Conservation (phyloP, 2,113 vertebrate species). For the Oriolus oriolus region DNA sequence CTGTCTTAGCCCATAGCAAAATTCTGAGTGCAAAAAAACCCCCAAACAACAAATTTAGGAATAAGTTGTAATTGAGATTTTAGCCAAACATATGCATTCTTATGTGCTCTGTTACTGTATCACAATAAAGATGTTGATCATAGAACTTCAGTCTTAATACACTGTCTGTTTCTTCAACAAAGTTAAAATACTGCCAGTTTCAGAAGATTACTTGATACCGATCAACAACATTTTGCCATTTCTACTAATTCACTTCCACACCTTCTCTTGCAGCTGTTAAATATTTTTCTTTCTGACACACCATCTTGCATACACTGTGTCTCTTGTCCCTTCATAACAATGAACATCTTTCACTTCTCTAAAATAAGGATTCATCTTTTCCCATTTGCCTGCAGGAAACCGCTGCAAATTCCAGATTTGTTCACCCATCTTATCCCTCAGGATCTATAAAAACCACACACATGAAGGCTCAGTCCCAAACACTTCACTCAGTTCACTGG, state of each 20-base stretch:
- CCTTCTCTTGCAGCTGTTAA: neutral
- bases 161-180: neutral
- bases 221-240: neutral
- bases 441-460: neutral
- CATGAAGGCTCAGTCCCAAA: neutral
- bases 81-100: neutral
- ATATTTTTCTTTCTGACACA: neutral
- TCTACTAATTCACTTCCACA: neutral
- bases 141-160: neutral
- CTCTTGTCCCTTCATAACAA: neutral
- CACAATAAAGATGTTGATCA: neutral
- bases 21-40: neutral
- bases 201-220: neutral
- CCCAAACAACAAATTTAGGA: neutral
- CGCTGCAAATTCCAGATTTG: neutral
- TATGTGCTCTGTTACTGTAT: neutral
- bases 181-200: neutral
- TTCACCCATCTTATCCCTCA: neutral
- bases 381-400: neutral
- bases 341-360: neutral
- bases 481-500: neutral
- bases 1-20: neutral
- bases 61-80: neutral
- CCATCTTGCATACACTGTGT: neutral
- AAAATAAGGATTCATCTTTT: neutral